Percentiles rank a stretch among this genome's conserved stretches.
Evolutionary conservation across 2,113 vertebrate genomes (phyloP).

Genomic region (Sisor rabdophorus): DNA sequence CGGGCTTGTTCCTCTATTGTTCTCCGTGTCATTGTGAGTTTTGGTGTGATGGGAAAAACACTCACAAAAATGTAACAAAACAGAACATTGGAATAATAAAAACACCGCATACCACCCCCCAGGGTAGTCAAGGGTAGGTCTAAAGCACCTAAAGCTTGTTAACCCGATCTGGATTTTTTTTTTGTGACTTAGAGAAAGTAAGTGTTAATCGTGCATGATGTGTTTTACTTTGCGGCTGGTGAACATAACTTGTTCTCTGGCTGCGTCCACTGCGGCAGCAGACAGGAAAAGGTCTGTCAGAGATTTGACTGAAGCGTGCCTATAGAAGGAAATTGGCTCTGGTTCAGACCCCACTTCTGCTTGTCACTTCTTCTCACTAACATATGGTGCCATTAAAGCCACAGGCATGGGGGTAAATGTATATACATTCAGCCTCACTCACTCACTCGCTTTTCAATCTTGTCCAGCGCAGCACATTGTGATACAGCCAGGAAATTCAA

Average conservation of each 20-base stretch:
- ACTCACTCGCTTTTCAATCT: slow-evolving; percentile 68
- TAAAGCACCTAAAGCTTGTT: neutral
- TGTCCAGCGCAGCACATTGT: slow-evolving; percentile 74
- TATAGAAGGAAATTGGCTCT: slow-evolving; percentile 63
- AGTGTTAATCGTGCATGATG: slow-evolving; percentile 21
- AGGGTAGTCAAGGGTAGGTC: neutral
- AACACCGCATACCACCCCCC: neutral
- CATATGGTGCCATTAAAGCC: slow-evolving; percentile 74
- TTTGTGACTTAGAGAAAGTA: slow-evolving; percentile 25
- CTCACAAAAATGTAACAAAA: neutral
- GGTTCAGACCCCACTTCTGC: slow-evolving; percentile 72
- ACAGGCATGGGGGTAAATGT: slow-evolving; percentile 71
- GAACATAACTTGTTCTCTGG: slow-evolving; percentile 20
- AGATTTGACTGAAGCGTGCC: slow-evolving; percentile 58
- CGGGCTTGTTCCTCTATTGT: slow-evolving; percentile 66
- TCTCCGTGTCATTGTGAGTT: slow-evolving; percentile 61
- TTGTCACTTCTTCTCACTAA: slow-evolving; percentile 75
- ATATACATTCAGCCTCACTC: slow-evolving; percentile 66
- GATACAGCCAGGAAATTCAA: slow-evolving; percentile 74
- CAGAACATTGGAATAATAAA: neutral
- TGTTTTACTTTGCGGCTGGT: slow-evolving; percentile 33
- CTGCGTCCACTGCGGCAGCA: slow-evolving; percentile 4
- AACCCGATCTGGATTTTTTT: slow-evolving; percentile 36
- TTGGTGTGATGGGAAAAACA: slow-evolving; percentile 57
- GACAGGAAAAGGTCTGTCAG: slow-evolving; percentile 5